Base-by-base conservation (phyloP, 2,113 vertebrate species). In the Cyanistes caeruleus region DNA sequence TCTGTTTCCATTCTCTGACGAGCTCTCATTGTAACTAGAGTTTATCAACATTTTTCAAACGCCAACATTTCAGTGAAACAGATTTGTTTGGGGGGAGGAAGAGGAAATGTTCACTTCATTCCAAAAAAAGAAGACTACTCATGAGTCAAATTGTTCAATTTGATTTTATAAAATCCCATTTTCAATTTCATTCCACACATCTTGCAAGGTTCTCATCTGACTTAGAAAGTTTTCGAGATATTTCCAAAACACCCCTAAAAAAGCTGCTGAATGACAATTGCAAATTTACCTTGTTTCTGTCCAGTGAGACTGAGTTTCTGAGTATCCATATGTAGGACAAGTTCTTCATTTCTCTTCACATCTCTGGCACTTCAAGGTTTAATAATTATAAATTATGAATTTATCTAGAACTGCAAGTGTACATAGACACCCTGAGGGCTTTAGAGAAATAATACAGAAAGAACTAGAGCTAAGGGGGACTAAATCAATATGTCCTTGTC, bases 31-130 rank as follows among this genome's bases (percentile, higher is more conserved):
- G 96, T 95, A 96, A 90, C 83, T 81, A 65, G 60, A 93, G 76
- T 96, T 97, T 96, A 94, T 94, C 92, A 96, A 92, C 93, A 95
- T 92, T 97, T 97, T 90, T 90, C 95, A 91, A 94, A 96, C 30
- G 95, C 95, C 95, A 97, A 46, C 88, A 92, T 96, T 96, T 93
- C 86, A 90, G 88, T 89, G 93, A 92, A 97, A 96, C 95, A 96
- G 92, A 97, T 97, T 97, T 97, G 93, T 97, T 95, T 97, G 76
- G 93, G 89, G 93, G 86, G 77, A 92, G 77, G 86, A 65, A 93
- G 73, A 90, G 93, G 91, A 96, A 96, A 96, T 90, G 73, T 92
- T 96, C 85, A 92, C 94, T 97, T 95, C 85, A 82, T 95, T 96
- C 95, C 92, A 94, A 90, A 96, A 95, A 95, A 93, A 87, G 80